Percentiles rank a stretch among this genome's conserved stretches.
Evolutionary conservation across 2,113 vertebrate species (phyloP).

Genomic region (Cercocebus atys): DNA sequence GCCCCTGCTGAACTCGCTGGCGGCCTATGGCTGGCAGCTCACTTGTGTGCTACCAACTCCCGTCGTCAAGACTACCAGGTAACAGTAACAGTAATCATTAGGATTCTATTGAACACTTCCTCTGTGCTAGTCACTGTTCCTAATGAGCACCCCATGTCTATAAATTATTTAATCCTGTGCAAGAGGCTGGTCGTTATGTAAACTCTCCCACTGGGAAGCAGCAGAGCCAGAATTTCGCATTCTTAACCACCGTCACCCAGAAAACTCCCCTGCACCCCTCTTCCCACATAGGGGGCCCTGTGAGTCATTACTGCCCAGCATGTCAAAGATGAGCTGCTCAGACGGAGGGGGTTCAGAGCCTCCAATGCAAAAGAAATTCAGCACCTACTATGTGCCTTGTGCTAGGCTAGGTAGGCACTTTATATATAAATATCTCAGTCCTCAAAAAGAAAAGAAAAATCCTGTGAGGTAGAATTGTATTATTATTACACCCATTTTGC

Average conservation of each 20-base stretch:
- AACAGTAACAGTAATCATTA: not conserved
- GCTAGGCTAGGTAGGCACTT: not conserved
- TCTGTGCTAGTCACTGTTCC: not conserved
- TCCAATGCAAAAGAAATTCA: not conserved
- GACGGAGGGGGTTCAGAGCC: not conserved
- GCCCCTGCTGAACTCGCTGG: slow-evolving; percentile 95
- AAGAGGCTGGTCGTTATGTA: not conserved
- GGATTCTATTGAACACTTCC: rapidly evolving
- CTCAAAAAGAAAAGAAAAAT: not conserved
- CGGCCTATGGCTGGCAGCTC: slow-evolving; percentile 95
- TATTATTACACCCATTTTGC: not conserved
- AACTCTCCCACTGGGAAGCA: not conserved
- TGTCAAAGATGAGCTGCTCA: not conserved
- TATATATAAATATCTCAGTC: not conserved
- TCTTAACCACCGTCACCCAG: rapidly evolving
- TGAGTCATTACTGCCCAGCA: not conserved
- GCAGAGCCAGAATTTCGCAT: too few species aligned
- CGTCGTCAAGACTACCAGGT: slow-evolving; percentile 95
- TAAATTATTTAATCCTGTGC: too few species aligned
- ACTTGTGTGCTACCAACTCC: slow-evolving; percentile 97
- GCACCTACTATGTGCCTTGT: not conserved
- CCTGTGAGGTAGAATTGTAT: not conserved
- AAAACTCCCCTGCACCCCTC: too few species aligned
- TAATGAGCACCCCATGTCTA: rapidly evolving
- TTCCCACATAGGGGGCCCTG: not conserved